Evolutionary conservation across 2,797 vertebrate genomes (phyloP).

Genomic region (Nannoperca obscura): DNA sequence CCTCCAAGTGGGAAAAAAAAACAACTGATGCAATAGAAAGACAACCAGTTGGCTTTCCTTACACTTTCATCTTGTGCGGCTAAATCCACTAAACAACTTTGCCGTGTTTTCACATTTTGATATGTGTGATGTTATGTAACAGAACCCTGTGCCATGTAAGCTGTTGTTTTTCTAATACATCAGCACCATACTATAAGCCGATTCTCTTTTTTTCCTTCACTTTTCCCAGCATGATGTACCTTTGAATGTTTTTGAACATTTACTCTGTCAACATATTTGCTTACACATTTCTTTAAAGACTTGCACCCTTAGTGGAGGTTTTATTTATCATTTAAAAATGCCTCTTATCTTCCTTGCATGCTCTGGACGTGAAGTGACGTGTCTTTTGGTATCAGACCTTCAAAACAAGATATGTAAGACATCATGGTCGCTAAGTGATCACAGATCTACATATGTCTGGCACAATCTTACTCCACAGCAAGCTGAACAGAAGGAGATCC

Average conservation of each 20-base stretch:
- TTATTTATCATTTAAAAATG: constrained; percentile 4
- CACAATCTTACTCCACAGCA: background rate
- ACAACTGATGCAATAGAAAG: background rate
- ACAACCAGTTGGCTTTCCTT: background rate
- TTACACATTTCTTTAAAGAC: constrained; percentile 28
- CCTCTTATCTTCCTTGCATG: constrained; percentile 30
- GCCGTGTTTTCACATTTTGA: background rate
- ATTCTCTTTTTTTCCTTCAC: background rate
- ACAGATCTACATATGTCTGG: constrained; percentile 2
- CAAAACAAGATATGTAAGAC: background rate
- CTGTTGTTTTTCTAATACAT: background rate
- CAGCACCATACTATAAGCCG: background rate
- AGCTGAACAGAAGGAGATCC: constrained; percentile 13
- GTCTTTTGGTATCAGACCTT: background rate
- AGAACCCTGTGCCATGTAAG: background rate
- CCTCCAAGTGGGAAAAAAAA: background rate
- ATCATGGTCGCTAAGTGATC: background rate
- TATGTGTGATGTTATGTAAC: too few relatives aligned
- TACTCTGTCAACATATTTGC: constrained; percentile 12
- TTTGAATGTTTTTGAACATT: constrained; percentile 14
- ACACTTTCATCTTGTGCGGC: too few relatives aligned
- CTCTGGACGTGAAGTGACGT: constrained; percentile 15
- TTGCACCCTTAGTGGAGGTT: background rate
- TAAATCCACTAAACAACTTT: background rate
- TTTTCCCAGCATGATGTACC: background rate